These are phyloP conservation scores for Linurgus olivaceus DNA, from an alignment of 2,797 vertebrate species.

Conservation along the genomic window DNA sequence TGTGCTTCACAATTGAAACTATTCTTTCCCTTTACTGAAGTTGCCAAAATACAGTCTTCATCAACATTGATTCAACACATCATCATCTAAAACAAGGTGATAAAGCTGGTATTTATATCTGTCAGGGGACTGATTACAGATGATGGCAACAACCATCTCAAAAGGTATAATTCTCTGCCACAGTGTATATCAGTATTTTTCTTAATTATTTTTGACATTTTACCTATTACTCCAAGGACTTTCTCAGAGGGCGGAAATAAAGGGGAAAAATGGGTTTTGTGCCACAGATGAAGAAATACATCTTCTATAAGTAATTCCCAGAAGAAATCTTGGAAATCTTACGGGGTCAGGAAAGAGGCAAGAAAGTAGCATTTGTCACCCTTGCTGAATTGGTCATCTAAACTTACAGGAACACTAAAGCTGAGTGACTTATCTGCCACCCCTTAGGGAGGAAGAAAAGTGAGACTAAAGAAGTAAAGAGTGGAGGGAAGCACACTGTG, in stretches of 20 bases:
- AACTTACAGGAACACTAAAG: slow-evolving; percentile 50
- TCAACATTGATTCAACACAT: slow-evolving; percentile 71
- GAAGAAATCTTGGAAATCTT: slow-evolving; percentile 71
- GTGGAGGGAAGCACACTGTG: not conserved
- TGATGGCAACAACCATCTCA: slow-evolving; percentile 64
- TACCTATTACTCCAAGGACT: slow-evolving; percentile 73
- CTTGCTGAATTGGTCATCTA: slow-evolving; percentile 64
- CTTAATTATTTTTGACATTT: slow-evolving; percentile 83
- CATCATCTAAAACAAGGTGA: slow-evolving; percentile 68
- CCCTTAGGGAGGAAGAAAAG: slow-evolving; percentile 16
- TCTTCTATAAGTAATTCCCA: slow-evolving; percentile 79
- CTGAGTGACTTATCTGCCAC: not conserved
- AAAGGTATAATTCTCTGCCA: slow-evolving; percentile 75
- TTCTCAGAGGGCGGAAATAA: slow-evolving; percentile 71
- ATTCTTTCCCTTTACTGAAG: slow-evolving; percentile 4
- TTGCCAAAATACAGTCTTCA: slow-evolving; percentile 49
- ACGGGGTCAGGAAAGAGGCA: slow-evolving; percentile 55
- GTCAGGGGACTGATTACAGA: slow-evolving; percentile 63
- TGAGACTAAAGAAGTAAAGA: not conserved
- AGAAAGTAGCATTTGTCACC: slow-evolving; percentile 70
- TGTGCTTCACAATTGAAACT: slow-evolving; percentile 22
- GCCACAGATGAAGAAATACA: slow-evolving; percentile 73
- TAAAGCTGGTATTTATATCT: slow-evolving; percentile 72
- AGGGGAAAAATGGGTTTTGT: slow-evolving; percentile 66
- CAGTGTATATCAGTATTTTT: slow-evolving; percentile 75